Conservation (phyloP, 2,888 invertebrate genomes). For the Orthonychiurus folsomi region DNA sequence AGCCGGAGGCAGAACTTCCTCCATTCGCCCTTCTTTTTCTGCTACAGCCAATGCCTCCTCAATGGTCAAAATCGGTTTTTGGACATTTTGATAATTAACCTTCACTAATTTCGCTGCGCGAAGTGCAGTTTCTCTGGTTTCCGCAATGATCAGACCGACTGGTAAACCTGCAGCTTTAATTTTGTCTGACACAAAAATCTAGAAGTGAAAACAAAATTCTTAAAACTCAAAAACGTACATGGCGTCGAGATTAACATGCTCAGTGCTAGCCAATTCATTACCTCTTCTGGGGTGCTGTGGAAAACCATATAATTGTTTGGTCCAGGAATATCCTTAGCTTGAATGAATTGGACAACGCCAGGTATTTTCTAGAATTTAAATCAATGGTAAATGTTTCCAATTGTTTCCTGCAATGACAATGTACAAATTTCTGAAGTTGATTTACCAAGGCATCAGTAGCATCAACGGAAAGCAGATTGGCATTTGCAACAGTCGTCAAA, state of each 20-base stretch:
- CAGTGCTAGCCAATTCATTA: too few species aligned
- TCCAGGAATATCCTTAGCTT: conserved; percentile 61
- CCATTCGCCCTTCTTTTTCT: conserved; percentile 22
- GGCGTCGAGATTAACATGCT: too few species aligned
- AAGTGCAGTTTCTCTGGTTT: conserved; percentile 40
- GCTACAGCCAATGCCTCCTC: conserved; percentile 42
- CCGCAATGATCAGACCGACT: conserved; percentile 45
- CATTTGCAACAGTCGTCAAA: conserved; percentile 51
- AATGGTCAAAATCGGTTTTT: conserved; percentile 43
- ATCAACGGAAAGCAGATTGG: conserved; percentile 56
- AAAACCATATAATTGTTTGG: conserved; percentile 50
- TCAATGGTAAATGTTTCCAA: conserved; percentile 6
- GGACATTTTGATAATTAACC: conserved; percentile 43
- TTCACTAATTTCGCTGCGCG: conserved; percentile 43
- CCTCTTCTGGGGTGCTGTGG: not conserved
- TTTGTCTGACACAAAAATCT: conserved; percentile 43
- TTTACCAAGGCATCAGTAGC: conserved; percentile 57
- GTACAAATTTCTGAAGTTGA: too few species aligned
- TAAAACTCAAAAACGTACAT: not conserved
- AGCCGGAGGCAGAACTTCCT: conserved; percentile 14
- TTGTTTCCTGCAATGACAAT: not conserved
- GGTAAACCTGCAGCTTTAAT: conserved; percentile 44
- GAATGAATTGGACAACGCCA: conserved; percentile 58
- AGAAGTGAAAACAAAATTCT: not conserved
- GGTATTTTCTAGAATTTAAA: conserved; percentile 49